Evolutionary conservation across 2,797 vertebrate genomes (phyloP), one percentile per base, ranked within the genome.

Genomic region (Anguilla anguilla): DNA sequence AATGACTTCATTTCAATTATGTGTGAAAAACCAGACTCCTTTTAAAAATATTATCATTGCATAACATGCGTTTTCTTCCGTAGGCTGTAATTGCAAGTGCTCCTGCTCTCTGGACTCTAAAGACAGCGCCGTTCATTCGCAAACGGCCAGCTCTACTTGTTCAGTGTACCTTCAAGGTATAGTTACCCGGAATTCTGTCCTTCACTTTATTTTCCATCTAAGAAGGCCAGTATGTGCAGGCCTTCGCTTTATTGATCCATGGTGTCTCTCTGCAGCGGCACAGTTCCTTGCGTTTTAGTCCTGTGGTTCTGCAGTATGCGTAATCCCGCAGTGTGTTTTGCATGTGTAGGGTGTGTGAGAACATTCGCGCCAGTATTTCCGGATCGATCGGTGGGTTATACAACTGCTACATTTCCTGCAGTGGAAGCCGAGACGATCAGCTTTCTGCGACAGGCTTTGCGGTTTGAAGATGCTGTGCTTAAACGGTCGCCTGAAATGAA

Each of bases 1-100:
- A 67, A 7, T n/a, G 25, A 69, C 25, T n/a, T 69, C n/a, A 3
- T 9, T 28, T 69, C n/a, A 69, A 28, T 28, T 69, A 28, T n/a
- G 22, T n/a, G n/a, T n/a, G 28, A 67, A 67, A 28, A 25, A 5
- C 22, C 22, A 57, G 11, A 57, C 55, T 57, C 1, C 13, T 57
- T 57, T 57, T 53, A 53, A 53, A 53, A 86, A n/a, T 35, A 35
- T 55, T 61, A 64, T 64, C 31, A 53, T 69, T 69, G 64, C 79
- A 51, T 39, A 82, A 83, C 51, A 83, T 87, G 86, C 64, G 43
- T 57, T 83, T 84, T 67, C 55, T 83, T 87, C 72, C 59, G 61
- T 88, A 85, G 87, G 83, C 6, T 77, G 59, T 72, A 59, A 84
- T 72, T 81, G 64, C 86, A 87, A 84, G 83, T 87, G 79, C 69